A percentile compares a stretch with the other conserved stretches of the same genome.
These are phyloP conservation scores for Etheostoma spectabile DNA, from an alignment of 2,113 vertebrate genomes.

Conservation along the genomic window DNA sequence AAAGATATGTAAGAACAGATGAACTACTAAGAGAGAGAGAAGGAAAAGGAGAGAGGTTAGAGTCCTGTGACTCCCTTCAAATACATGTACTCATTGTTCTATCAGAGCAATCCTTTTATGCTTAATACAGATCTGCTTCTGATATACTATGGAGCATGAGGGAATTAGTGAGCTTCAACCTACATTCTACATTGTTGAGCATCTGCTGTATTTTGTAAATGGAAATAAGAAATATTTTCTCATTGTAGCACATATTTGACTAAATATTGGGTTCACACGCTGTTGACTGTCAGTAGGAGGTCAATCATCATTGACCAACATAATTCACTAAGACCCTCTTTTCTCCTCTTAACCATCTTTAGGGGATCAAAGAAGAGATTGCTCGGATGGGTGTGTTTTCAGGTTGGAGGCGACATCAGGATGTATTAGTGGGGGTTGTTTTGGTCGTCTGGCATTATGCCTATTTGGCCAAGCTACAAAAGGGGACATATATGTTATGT, in stretches of 20 bases:
- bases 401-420: background rate
- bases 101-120: slow-evolving; percentile 11
- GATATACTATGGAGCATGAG: background rate
- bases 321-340: slow-evolving; percentile 38
- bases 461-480: slow-evolving; percentile 43
- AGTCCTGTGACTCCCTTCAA: background rate
- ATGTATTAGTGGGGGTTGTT: slow-evolving; percentile 55
- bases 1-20: slow-evolving; percentile 8
- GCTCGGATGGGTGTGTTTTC: slow-evolving; percentile 21
- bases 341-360: slow-evolving; percentile 58
- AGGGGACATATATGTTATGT: slow-evolving; percentile 36
- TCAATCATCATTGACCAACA: slow-evolving; percentile 40
- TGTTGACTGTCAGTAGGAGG: background rate
- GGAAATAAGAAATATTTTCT: background rate
- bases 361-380: slow-evolving; percentile 47
- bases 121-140: slow-evolving; percentile 1
- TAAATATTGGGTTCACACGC: background rate
- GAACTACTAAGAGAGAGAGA: background rate
- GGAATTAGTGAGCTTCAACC: slow-evolving; percentile 30
- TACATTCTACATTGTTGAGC: background rate
- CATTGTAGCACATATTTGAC: background rate
- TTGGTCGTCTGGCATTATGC: slow-evolving; percentile 44
- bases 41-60: background rate
- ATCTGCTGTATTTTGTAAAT: slow-evolving; percentile 2
- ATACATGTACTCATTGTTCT: background rate